These are phyloP conservation scores for Dicycla oo DNA, from an alignment of 2,888 invertebrate genomes.

Conservation along the genomic window DNA sequence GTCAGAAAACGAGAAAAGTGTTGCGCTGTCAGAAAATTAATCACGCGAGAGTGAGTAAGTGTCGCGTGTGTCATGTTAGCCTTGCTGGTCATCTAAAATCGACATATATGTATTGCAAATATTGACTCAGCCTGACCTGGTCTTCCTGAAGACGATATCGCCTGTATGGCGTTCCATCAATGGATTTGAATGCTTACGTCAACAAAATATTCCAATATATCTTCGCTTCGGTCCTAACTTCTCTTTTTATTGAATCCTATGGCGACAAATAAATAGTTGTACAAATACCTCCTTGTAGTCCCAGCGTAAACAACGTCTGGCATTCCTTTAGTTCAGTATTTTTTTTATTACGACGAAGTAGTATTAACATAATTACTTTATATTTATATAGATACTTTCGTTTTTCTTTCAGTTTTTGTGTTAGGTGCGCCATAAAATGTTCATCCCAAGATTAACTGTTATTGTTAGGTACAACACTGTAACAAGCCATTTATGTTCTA, in stretches of 20 bases:
- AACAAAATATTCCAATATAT: slow-evolving; percentile 44
- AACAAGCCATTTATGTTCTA: too few relatives aligned
- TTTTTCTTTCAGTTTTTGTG: slow-evolving; percentile 16
- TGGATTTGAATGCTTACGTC: slow-evolving; percentile 20
- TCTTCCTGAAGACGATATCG: slow-evolving; percentile 7
- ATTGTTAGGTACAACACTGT: too few relatives aligned
- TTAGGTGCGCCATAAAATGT: slow-evolving; percentile 14
- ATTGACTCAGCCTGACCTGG: background rate
- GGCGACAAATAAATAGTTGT: slow-evolving; percentile 23
- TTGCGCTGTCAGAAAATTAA: too few relatives aligned
- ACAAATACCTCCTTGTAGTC: slow-evolving; percentile 14
- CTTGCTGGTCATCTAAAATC: too few relatives aligned
- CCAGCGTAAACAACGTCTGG: slow-evolving; percentile 23
- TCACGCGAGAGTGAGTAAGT: too few relatives aligned
- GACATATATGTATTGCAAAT: background rate
- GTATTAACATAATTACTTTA: slow-evolving; percentile 26
- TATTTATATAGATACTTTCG: slow-evolving; percentile 5
- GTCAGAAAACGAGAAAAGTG: too few relatives aligned
- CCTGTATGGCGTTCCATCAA: background rate
- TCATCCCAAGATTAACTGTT: slow-evolving; percentile 14
- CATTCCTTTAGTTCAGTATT: slow-evolving; percentile 7
- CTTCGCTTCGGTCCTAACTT: slow-evolving; percentile 4
- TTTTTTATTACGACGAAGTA: slow-evolving; percentile 12
- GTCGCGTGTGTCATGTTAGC: too few relatives aligned
- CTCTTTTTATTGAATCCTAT: slow-evolving; percentile 16